These are phyloP conservation scores for Drosophila mayri DNA, from an alignment of 1,140 invertebrate genomes.

Conservation along the genomic window DNA sequence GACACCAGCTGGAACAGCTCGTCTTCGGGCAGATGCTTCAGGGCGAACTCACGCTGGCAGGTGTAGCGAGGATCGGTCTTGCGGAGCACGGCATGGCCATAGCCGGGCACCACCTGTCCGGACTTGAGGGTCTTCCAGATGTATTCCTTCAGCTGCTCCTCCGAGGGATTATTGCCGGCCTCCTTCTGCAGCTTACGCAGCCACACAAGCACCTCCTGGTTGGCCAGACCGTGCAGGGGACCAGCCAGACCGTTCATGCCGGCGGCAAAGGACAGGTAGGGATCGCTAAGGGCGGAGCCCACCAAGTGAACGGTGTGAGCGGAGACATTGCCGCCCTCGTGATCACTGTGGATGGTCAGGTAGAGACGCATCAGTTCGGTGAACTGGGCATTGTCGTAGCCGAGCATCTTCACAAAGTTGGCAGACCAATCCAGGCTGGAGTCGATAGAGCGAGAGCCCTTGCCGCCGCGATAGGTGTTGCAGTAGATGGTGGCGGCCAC, in stretches of 20 bases:
- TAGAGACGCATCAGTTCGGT: conserved; percentile 97
- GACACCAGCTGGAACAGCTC: conserved; percentile 96
- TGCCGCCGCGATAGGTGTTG: conserved; percentile 94
- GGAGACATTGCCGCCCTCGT: conserved; percentile 98
- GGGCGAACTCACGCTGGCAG: conserved; percentile 97
- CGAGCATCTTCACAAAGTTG: conserved; percentile 97
- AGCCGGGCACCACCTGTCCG: conserved; percentile 94
- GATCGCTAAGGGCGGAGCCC: conserved; percentile 97
- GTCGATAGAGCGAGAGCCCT: conserved; percentile 95
- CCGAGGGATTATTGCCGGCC: conserved; percentile 92
- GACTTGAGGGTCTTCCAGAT: conserved; percentile 98
- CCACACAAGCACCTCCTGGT: conserved; percentile 96
- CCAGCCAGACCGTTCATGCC: conserved; percentile 98
- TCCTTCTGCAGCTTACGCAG: conserved; percentile 92
- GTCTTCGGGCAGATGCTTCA: conserved; percentile 97
- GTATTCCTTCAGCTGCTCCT: conserved; percentile 96
- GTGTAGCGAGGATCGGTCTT: conserved; percentile 97
- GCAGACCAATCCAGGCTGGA: conserved; percentile 96
- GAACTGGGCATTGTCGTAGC: conserved; percentile 94
- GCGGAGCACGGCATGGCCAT: conserved; percentile 97
- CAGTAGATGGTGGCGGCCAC: conserved; percentile 98
- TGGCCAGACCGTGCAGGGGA: conserved; percentile 97
- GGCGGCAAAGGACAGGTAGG: conserved; percentile 97
- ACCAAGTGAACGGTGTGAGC: conserved; percentile 98
- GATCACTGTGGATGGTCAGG: conserved; percentile 97